These are phyloP conservation scores for Drosophila saltans DNA, from an alignment of 1,140 invertebrate species.

Conservation along the genomic window DNA sequence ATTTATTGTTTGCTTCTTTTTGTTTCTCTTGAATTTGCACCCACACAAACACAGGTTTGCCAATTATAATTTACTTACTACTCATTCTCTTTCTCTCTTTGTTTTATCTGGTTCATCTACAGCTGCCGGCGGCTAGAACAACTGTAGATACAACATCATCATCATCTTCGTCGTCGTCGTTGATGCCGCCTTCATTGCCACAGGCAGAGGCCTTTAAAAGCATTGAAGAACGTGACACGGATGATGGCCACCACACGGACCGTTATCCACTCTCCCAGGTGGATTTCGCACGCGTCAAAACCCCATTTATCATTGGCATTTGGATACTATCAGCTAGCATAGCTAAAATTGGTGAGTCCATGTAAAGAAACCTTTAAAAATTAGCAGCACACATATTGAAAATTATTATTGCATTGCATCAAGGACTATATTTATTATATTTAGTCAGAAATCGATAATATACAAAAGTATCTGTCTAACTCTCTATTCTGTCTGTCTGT, in stretches of 20 bases:
- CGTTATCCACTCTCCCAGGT: slow-evolving; percentile 90
- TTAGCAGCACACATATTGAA: too few species aligned
- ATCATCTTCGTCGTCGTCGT: not conserved
- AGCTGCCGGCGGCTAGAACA: slow-evolving; percentile 38
- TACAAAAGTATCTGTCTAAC: too few species aligned
- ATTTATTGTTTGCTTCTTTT: slow-evolving; percentile 38
- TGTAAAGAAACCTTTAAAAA: not conserved
- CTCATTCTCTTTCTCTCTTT: slow-evolving; percentile 21
- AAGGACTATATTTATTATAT: too few species aligned
- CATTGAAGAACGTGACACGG: slow-evolving; percentile 34
- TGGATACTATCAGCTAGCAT: slow-evolving; percentile 97
- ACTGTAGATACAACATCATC: slow-evolving; percentile 5
- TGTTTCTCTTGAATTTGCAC: slow-evolving; percentile 26
- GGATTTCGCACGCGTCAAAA: slow-evolving; percentile 94
- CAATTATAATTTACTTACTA: slow-evolving; percentile 48
- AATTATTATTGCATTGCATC: too few species aligned
- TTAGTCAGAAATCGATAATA: too few species aligned
- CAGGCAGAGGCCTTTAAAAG: slow-evolving; percentile 14
- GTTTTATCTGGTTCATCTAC: slow-evolving; percentile 14
- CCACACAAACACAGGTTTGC: slow-evolving; percentile 20
- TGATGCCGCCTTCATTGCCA: not conserved
- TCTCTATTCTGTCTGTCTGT: too few species aligned
- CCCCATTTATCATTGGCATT: slow-evolving; percentile 95
- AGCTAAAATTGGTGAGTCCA: slow-evolving; percentile 95
- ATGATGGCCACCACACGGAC: slow-evolving; percentile 55